phyloP scores from a whole-genome alignment of 2,888 invertebrate genomes.

The Phalangium opilio region DNA sequence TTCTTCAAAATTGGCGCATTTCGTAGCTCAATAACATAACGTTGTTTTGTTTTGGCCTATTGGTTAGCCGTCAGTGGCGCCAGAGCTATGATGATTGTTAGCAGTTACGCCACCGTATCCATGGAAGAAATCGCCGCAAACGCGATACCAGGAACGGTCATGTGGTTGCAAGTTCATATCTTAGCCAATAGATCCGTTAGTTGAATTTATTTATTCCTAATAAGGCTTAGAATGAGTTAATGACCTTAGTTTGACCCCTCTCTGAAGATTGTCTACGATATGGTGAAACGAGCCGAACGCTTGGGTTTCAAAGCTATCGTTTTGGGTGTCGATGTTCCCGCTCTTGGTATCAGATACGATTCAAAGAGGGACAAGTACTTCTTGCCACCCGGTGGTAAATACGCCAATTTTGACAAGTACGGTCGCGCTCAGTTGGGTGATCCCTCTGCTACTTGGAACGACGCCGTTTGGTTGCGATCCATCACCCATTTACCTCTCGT shows the following conservation, averaged over 20 bases:
- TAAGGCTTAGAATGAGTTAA: too few relatives aligned
- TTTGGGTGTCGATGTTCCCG: slow-evolving; percentile 73
- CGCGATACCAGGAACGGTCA: slow-evolving; percentile 50
- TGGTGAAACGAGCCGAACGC: slow-evolving; percentile 61
- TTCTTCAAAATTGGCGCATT: too few relatives aligned
- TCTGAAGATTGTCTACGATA: slow-evolving; percentile 29
- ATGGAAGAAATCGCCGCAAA: slow-evolving; percentile 69
- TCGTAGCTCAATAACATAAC: too few relatives aligned
- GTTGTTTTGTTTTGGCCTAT: too few relatives aligned
- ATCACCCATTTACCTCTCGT: slow-evolving; percentile 66
- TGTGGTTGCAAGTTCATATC: slow-evolving; percentile 86
- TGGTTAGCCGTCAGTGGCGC: slow-evolving; percentile 49
- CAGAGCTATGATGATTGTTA: slow-evolving; percentile 60
- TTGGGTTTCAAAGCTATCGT: slow-evolving; percentile 72
- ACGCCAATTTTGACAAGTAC: too few relatives aligned
- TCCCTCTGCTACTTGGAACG: slow-evolving; percentile 66
- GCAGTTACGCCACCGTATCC: slow-evolving; percentile 69
- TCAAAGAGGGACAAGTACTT: slow-evolving; percentile 58
- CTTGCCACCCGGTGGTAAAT: slow-evolving; percentile 41
- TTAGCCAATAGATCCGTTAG: slow-evolving; percentile 26
- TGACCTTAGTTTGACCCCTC: slow-evolving; percentile 64
- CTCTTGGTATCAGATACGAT: slow-evolving; percentile 17
- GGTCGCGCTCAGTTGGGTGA: slow-evolving; percentile 45
- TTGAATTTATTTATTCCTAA: too few relatives aligned
- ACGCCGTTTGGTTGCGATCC: slow-evolving; percentile 60